phyloP scores from a whole-genome alignment of 2,888 invertebrate genomes.

The Lacanobia oleracea region DNA sequence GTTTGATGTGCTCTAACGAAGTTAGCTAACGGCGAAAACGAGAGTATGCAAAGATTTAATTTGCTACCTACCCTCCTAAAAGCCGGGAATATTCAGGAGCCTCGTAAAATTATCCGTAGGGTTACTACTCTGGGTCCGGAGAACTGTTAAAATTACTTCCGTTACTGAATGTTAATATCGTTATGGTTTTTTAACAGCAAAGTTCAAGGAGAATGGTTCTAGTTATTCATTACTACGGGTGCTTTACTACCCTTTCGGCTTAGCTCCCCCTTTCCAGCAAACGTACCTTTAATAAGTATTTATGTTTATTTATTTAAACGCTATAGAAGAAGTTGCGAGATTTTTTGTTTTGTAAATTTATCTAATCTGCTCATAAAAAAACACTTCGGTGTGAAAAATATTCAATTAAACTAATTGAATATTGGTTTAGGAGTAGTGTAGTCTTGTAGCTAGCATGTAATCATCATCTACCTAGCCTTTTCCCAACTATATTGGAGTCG shows the following conservation, averaged over 20 bases:
- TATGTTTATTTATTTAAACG: conserved; percentile 25
- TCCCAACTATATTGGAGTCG: no score
- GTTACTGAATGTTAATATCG: conserved; percentile 21
- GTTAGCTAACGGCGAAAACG: conserved; percentile 32
- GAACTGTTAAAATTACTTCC: conserved; percentile 33
- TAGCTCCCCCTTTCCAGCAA: conserved; percentile 7
- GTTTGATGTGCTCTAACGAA: conserved; percentile 41
- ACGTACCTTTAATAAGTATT: neutral
- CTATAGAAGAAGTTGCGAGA: neutral
- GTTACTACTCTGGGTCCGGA: neutral
- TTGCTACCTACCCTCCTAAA: conserved; percentile 26
- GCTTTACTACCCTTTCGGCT: conserved; percentile 16
- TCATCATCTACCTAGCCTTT: no score
- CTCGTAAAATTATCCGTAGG: conserved; percentile 16
- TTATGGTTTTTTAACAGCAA: conserved; percentile 35
- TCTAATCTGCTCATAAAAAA: no score
- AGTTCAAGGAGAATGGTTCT: conserved; percentile 30
- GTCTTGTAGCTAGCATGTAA: no score
- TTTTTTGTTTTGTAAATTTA: no score
- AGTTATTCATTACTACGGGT: conserved; percentile 26
- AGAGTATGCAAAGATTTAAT: conserved; percentile 38
- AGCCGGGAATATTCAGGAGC: conserved; percentile 17
- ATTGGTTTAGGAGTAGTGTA: no score
- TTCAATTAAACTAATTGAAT: no score
- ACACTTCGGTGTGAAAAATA: no score